Percentiles rank a stretch among this genome's conserved stretches.
These are phyloP conservation scores for Caretta caretta DNA, from an alignment of 2,113 vertebrate species.

Conservation along the genomic window DNA sequence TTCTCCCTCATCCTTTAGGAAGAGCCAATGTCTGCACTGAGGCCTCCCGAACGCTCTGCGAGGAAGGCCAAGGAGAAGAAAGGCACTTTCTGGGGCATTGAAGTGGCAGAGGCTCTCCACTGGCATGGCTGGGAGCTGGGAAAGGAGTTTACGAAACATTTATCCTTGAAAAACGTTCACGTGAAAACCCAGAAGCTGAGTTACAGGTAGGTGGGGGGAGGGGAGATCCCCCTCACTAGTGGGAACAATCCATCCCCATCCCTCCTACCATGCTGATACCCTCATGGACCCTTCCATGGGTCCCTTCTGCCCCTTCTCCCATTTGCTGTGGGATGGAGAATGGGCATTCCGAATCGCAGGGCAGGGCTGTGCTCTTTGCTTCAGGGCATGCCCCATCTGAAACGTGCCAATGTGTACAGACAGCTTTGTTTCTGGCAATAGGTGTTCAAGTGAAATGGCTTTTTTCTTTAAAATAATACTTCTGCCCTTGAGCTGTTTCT, in stretches of 20 bases:
- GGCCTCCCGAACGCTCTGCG: neutral
- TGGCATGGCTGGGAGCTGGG: constrained; percentile 91
- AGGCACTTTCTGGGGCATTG: constrained; percentile 84
- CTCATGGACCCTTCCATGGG: neutral
- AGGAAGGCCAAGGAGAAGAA: constrained; percentile 67
- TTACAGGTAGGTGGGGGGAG: constrained; percentile 81
- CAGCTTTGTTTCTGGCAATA: constrained; percentile 30
- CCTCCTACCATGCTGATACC: neutral
- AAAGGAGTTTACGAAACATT: constrained; percentile 83
- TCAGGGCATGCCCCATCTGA: neutral
- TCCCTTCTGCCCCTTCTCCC: neutral
- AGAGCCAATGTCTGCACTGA: neutral
- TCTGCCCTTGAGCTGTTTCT: constrained; percentile 66
- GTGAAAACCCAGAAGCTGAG: constrained; percentile 87
- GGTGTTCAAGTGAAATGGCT: constrained; percentile 21
- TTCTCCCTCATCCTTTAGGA: neutral
- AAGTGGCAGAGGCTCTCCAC: constrained; percentile 81
- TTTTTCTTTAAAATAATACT: constrained; percentile 63
- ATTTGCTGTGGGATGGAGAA: too few species aligned
- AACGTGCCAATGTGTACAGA: constrained; percentile 22
- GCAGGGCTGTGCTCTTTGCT: neutral
- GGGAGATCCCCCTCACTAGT: neutral
- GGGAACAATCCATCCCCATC: neutral
- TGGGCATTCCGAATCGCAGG: accelerated
- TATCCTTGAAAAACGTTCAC: constrained; percentile 88